These are phyloP conservation scores for Echinops telfairi DNA, from an alignment of 2,113 vertebrate genomes.

Conservation along the genomic window DNA sequence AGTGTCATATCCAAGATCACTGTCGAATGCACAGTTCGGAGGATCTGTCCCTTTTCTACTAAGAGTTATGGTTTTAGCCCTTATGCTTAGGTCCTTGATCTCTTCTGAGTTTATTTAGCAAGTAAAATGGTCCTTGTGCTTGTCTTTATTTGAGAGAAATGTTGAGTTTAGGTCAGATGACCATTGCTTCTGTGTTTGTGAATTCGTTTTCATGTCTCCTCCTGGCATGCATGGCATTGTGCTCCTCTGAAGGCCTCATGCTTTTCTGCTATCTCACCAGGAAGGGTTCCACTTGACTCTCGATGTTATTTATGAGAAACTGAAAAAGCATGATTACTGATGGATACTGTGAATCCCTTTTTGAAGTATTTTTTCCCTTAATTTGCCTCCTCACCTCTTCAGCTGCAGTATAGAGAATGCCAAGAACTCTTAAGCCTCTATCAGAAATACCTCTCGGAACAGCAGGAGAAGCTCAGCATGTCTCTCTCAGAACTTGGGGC, in stretches of 20 bases:
- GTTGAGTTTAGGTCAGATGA: not conserved
- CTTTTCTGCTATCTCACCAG: not conserved
- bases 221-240: not conserved
- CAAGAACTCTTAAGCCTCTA: conserved; percentile 97
- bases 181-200: not conserved
- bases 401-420: conserved; percentile 97
- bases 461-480: conserved; percentile 93
- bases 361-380: conserved; percentile 87
- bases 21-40: not conserved
- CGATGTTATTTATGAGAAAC: conserved; percentile 5
- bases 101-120: conserved; percentile 15
- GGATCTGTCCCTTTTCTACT: not conserved
- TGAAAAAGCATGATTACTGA: conserved; percentile 1
- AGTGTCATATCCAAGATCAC: not conserved
- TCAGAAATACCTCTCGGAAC: conserved; percentile 96
- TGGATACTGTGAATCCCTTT: conserved; percentile 34
- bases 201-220: conserved; percentile 13
- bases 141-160: conserved; percentile 55
- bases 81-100: conserved; percentile 16
- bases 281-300: conserved; percentile 10
- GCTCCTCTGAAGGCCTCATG: conserved; percentile 6
- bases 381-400: conserved; percentile 92
- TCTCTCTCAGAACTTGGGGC: conserved; percentile 92
- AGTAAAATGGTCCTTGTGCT: conserved; percentile 18
- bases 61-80: conserved; percentile 37